Percentiles rank a stretch among this genome's conserved stretches.
phyloP scores from a whole-genome alignment of 1,140 invertebrate species.

The Calephelis nemesis region DNA sequence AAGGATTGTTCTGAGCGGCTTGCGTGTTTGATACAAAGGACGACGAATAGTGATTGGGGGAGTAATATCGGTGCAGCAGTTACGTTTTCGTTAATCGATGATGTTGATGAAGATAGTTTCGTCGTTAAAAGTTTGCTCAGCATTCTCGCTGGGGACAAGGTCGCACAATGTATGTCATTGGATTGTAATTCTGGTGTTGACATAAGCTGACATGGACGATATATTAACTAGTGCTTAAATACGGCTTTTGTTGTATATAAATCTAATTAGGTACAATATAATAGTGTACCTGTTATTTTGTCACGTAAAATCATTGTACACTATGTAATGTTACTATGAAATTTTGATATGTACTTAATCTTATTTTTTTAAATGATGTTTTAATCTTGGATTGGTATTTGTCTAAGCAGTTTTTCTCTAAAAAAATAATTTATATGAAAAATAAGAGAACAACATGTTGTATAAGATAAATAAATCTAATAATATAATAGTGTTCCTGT shows the following conservation, averaged over 20 bases:
- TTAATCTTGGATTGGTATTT: no score
- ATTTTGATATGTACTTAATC: no score
- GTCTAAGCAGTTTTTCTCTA: no score
- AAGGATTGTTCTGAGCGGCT: slow-evolving; percentile 64
- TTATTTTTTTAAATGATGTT: no score
- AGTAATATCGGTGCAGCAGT: slow-evolving; percentile 60
- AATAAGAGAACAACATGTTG: no score
- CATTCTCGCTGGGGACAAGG: slow-evolving; percentile 64
- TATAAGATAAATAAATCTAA: no score
- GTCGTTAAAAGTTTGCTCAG: slow-evolving; percentile 62
- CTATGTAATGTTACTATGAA: no score
- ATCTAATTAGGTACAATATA: background rate
- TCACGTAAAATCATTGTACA: no score
- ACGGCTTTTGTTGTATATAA: background rate
- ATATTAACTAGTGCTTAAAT: slow-evolving; percentile 11
- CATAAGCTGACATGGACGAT: slow-evolving; percentile 53
- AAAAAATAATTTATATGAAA: no score
- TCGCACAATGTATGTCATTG: slow-evolving; percentile 71
- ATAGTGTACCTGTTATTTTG: no score
- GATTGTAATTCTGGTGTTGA: slow-evolving; percentile 67
- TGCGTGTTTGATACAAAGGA: slow-evolving; percentile 60
- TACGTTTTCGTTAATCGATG: slow-evolving; percentile 64
- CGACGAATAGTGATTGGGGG: slow-evolving; percentile 49
- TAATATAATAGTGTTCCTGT: no score
- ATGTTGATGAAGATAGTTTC: slow-evolving; percentile 59